These are phyloP conservation scores for Centruroides sculpturatus DNA, from an alignment of 1,140 invertebrate species.

Conservation along the genomic window DNA sequence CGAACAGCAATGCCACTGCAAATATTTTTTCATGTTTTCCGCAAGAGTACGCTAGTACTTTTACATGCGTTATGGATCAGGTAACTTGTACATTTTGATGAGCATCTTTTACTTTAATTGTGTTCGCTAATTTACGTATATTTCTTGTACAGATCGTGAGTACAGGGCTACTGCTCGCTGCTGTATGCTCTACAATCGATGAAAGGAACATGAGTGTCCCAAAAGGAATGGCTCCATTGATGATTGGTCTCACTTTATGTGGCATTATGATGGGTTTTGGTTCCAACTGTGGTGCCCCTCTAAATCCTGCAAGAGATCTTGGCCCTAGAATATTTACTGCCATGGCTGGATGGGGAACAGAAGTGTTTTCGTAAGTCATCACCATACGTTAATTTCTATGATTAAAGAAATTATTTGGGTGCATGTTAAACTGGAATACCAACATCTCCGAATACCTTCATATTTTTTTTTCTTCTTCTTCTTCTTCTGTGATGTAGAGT, in stretches of 20 bases:
- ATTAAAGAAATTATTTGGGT: no score
- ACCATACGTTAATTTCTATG: neutral
- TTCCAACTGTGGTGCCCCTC: slow-evolving; percentile 41
- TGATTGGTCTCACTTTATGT: slow-evolving; percentile 36
- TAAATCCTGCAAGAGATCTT: slow-evolving; percentile 47
- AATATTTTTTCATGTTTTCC: slow-evolving; percentile 32
- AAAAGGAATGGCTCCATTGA: slow-evolving; percentile 32
- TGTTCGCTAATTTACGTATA: neutral
- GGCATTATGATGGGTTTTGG: slow-evolving; percentile 39
- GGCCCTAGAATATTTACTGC: slow-evolving; percentile 40
- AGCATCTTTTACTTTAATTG: neutral
- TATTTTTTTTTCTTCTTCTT: no score
- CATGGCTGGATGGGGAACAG: slow-evolving; percentile 38
- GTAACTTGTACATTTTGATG: neutral
- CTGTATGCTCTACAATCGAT: slow-evolving; percentile 39
- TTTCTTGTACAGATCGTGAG: slow-evolving; percentile 35
- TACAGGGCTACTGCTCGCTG: slow-evolving; percentile 38
- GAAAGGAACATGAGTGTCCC: slow-evolving; percentile 34
- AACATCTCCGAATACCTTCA: no score
- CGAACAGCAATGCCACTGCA: slow-evolving; percentile 29
- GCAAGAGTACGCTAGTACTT: slow-evolving; percentile 9
- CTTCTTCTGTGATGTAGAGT: no score
- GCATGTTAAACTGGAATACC: no score
- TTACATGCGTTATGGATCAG: slow-evolving; percentile 9
- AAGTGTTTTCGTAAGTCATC: slow-evolving; percentile 32